These are phyloP conservation scores for Acrobasis suavella DNA, from an alignment of 2,888 invertebrate species.

Conservation along the genomic window DNA sequence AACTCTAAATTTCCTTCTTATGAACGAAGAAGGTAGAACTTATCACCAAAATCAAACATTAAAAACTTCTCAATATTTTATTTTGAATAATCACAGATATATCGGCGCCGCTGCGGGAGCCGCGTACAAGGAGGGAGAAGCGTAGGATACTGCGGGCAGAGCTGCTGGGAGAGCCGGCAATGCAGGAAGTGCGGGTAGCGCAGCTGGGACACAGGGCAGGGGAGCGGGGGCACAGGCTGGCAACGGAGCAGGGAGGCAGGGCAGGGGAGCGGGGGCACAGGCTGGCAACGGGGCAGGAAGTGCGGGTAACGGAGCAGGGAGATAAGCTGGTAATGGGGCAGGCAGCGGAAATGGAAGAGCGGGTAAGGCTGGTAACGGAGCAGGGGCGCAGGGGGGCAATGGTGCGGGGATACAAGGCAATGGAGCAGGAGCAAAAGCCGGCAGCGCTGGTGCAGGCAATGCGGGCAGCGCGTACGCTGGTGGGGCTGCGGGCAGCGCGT, in stretches of 20 bases:
- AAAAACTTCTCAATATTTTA: not conserved
- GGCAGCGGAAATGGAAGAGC: not conserved
- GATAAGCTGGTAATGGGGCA: not conserved
- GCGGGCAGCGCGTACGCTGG: not conserved
- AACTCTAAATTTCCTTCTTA: too few species aligned
- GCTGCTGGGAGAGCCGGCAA: not conserved
- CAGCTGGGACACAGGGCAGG: not conserved
- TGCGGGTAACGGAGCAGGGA: not conserved
- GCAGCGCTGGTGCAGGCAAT: not conserved
- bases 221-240: slow-evolving; percentile 4
- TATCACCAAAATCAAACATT: not conserved
- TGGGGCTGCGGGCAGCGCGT: slow-evolving; percentile 3
- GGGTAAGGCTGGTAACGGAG: not conserved
- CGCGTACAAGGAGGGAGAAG: not conserved
- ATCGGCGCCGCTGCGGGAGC: not conserved
- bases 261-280: not conserved
- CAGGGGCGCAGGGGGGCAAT: not conserved
- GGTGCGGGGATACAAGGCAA: too few species aligned
- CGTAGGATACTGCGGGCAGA: not conserved
- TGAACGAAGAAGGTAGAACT: too few species aligned
- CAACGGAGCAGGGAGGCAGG: not conserved
- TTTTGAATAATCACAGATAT: not conserved
- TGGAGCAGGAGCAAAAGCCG: not conserved
- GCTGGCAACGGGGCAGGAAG: slow-evolving; percentile 2
- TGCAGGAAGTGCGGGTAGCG: slow-evolving; percentile 4